These are phyloP conservation scores for Myrmecophaga tridactyla DNA, from an alignment of 2,113 vertebrate genomes.

Conservation along the genomic window DNA sequence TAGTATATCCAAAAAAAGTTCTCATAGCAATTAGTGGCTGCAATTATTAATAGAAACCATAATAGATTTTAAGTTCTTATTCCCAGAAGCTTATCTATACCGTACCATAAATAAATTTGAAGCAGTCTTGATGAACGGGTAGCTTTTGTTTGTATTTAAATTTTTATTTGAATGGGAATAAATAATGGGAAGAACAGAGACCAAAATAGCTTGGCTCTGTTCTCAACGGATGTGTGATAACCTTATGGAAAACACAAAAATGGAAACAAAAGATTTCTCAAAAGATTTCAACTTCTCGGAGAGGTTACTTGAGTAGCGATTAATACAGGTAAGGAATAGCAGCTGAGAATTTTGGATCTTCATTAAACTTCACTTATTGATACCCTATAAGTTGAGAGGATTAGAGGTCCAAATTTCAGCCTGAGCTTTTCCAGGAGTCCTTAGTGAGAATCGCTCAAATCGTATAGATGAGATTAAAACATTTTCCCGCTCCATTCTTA, in stretches of 20 bases:
- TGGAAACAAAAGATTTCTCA: not conserved
- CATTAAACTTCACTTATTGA: not conserved
- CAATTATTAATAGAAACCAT: constrained; percentile 77
- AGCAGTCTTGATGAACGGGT: constrained; percentile 66
- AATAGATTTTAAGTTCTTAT: constrained; percentile 69
- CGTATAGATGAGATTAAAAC: not conserved
- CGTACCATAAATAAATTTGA: constrained; percentile 71
- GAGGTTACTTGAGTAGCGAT: not conserved
- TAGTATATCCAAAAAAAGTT: constrained; percentile 68
- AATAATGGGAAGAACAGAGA: constrained; percentile 56
- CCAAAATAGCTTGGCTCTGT: constrained; percentile 34
- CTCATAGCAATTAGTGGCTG: constrained; percentile 75
- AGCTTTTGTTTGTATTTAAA: constrained; percentile 63
- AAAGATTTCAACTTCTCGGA: constrained; percentile 1
- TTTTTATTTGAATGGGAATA: constrained; percentile 69
- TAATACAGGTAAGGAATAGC: not conserved
- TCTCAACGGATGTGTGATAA: constrained; percentile 7
- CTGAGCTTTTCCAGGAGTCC: not conserved
- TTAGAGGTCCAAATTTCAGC: not conserved
- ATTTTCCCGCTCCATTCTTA: not conserved
- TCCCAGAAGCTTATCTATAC: constrained; percentile 63
- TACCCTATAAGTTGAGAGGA: not conserved
- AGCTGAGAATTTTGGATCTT: not conserved
- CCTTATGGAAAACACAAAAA: constrained; percentile 47
- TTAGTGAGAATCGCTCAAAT: not conserved